Evolutionary conservation across 2,113 vertebrate genomes (phyloP), one percentile per base, ranked within the genome.

Genomic region (Chunga burmeisteri): DNA sequence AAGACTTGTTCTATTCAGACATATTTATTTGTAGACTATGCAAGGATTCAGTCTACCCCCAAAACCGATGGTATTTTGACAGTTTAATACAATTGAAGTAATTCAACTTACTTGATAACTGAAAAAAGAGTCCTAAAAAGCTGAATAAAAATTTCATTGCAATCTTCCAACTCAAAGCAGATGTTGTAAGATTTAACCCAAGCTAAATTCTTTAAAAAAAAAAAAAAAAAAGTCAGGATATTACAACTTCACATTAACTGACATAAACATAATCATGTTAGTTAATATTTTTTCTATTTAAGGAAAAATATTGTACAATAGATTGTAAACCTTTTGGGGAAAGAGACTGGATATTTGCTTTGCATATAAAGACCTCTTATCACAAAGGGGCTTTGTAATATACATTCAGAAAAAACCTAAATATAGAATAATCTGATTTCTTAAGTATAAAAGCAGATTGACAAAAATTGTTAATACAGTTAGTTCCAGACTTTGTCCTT

Each of bases 111-210:
- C 99, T 99, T 99, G 98, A 99, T 99, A 94, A 99, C 99, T 95
- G 99, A 99, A 98, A 99, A 99, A 95, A 99, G 99, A 11, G 99
- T 99, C 96, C 99, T 99, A 98, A 99, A 99, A 98, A 99, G 99
- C 94, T 99, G 99, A 98, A 99, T 99, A 98, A 99, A 99, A 98
- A 99, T 99, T 98, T 99, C 99, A 93, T 99, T 99, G 98, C 99
- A 99, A 98, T 99, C 99, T 98, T 99, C 99, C 98, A 99, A 98
- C 96, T 99, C 99, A 98, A 99, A 99, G 97, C 99, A 99, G 98
- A 99, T 99, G 98, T 99, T 99, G 97, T 99, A 99, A 26, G 99
- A 99, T 98, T 99, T 99, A 91, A 99, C 99, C 99, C 99, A 99
- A 10, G 99, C 99, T 98, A 99, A 98, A 97, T 99, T 99, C 99